Base-by-base conservation (phyloP, 2,797 vertebrate genomes). In the Myotis planiceps region DNA sequence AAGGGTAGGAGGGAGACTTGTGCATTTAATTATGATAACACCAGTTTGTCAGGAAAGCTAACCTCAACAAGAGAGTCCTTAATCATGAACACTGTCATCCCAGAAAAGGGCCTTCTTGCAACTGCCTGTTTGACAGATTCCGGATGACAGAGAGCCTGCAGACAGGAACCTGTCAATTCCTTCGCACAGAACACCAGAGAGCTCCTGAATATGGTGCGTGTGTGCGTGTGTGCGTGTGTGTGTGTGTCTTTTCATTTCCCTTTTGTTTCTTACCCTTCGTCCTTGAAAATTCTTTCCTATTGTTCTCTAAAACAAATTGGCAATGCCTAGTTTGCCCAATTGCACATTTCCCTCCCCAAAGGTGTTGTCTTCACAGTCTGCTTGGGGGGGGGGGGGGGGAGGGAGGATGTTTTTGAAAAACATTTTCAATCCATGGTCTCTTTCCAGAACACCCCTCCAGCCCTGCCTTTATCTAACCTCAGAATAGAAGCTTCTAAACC, bases 21-120 rank as follows among this genome's bases (percentile, higher is more conserved):
- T 39, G 19, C 21, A 76, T 92, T 96, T 81, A 90, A 91, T 96
- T 69, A 96, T 93, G 29, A 53, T 92, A 69, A 82, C 63, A 75
- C 37, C 47, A 60, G 10, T 47, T 95, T 93, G 21, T 90, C 86
- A 91, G 14, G 32, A 55, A 66, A 93, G 16, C 25, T 76, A 89
- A 83, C 68, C 32, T 68, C 32, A 29, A 27, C 76, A 39, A 68
- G 76, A 89, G 91, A 79, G n/a, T 96, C 69, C 39, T 18, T n/a
- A 76, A 96, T 94, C 72, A 88, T 63, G 95, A 93, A 74, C n/a
- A 79, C 47, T 86, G 69, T 32, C 10, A 47, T 19, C 42, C 84
- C 34, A 87, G 76, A 53, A 90, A 49, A 60, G 23, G 82, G 76
- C 8, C 25, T 96, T 93, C 92, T 76, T 14, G 0, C 83, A 37